A percentile compares a stretch with the other conserved stretches of the same genome.
Evolutionary conservation across 1,140 invertebrate genomes (phyloP).

Genomic region (Mylabris phalerata): DNA sequence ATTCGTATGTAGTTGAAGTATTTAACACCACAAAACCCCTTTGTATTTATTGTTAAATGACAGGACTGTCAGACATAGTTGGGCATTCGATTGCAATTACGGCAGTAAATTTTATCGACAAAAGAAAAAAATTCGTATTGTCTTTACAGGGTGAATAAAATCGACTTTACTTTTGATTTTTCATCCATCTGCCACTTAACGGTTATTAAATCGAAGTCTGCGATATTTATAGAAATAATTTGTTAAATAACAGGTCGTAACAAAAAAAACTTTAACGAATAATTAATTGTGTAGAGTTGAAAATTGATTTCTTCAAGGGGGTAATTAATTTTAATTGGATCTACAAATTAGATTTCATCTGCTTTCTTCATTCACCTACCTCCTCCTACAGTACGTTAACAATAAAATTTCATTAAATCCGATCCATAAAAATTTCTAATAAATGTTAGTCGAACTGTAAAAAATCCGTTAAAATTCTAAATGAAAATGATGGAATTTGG

Average conservation of each 20-base stretch:
- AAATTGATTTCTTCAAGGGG: constrained; percentile 17
- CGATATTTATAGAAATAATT: too few relatives aligned
- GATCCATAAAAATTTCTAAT: background rate
- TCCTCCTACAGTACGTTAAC: background rate
- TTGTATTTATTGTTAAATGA: constrained; percentile 12
- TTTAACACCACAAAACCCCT: constrained; percentile 20
- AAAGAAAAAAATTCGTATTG: background rate
- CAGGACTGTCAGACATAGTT: constrained; percentile 5
- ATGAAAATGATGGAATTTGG: background rate
- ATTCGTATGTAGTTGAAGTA: constrained; percentile 6
- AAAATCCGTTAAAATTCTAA: background rate
- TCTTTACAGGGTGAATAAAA: constrained; percentile 1
- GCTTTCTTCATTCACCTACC: background rate
- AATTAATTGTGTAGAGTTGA: constrained; percentile 9
- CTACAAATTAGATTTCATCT: background rate
- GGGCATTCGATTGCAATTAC: background rate
- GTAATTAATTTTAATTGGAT: constrained; percentile 16
- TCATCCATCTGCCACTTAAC: background rate
- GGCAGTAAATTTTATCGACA: background rate
- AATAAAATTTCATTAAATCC: constrained; percentile 1
- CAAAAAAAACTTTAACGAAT: constrained; percentile 3
- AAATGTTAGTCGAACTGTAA: background rate
- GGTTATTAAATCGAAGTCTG: too few relatives aligned
- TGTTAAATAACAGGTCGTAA: constrained; percentile 6
- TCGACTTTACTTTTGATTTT: constrained; percentile 4